Base-by-base conservation (phyloP, 2,113 vertebrate genomes). In the Choloepus hoffmanni region DNA sequence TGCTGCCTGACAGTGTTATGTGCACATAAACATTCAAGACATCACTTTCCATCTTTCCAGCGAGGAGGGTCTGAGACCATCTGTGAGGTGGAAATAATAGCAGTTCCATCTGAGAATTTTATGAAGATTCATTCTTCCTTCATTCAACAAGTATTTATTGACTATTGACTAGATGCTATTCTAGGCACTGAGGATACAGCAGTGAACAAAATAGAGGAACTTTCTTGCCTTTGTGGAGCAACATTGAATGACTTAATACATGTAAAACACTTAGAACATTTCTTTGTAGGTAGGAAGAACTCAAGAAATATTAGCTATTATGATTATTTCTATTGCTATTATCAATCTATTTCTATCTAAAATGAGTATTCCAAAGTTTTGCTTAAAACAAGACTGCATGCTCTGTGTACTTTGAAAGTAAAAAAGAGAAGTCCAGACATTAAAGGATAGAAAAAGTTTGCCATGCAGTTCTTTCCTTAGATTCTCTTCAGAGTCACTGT, bases 251-350 rank as follows among this genome's bases (percentile, higher is more conserved):
- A 60, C n/a, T 50, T 89, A 26, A 43, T 95, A 55, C 24, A 40
- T 7, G 53, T 76, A 68, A 90, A 28, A 86, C 77, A 23, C 28
- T 70, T 89, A 48, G 15, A 89, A 12, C 67, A 28, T 50, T 77
- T 45, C 19, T 91, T 86, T 45, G 5, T 72, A 53, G 11, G 33
- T 21, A 74, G 68, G 65, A 90, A 87, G 63, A 68, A 8, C 70
- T 92, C 40, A 23, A 74, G 36, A 92, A n/a, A 79, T 55, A 79
- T 90, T 84, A 74, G n/a, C n/a, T 21, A 21, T 65, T 93, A n/a
- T 24, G 21, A 43, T 77, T 67, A 79, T 91, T 60, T 18, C 8
- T 68, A 11, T 68, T 36, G 43, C 8, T 55, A 79, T 65, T 63
- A 53, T 50, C 67, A 72, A 82, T 7, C 36, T 81, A 79, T 63